phyloP scores from a whole-genome alignment of 2,797 vertebrate genomes.

The Myotis vivesi region DNA sequence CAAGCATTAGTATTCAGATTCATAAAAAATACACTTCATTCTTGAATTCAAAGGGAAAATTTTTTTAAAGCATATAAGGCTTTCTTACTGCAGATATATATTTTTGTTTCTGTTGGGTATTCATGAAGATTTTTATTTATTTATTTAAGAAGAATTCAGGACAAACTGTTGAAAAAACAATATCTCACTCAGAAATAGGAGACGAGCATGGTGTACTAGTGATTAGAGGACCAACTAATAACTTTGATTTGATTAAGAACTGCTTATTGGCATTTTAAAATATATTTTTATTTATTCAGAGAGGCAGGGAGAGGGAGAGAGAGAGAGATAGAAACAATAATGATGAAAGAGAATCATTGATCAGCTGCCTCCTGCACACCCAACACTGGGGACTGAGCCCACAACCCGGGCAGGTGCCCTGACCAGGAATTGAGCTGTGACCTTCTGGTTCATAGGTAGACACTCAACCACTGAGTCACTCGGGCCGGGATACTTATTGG shows the following conservation, averaged over 20 bases:
- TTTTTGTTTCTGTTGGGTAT: neutral
- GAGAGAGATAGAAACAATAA: too few species aligned
- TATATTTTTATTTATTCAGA: too few species aligned
- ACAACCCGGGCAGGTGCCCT: too few species aligned
- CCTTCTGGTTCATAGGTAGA: too few species aligned
- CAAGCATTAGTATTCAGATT: neutral
- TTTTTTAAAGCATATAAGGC: neutral
- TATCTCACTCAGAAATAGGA: neutral
- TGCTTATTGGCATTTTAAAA: constrained; percentile 1
- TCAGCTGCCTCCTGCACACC: too few species aligned
- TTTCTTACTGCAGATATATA: neutral
- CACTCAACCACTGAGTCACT: too few species aligned
- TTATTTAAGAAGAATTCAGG: constrained; percentile 31
- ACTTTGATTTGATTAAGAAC: constrained; percentile 24
- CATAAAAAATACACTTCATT: neutral
- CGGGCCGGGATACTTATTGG: neutral
- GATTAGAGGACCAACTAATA: neutral
- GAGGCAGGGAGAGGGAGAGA: too few species aligned
- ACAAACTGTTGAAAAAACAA: neutral
- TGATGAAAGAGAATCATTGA: too few species aligned
- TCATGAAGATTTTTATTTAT: constrained; percentile 3
- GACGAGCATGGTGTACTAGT: neutral
- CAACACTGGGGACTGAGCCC: too few species aligned
- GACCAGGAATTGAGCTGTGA: too few species aligned
- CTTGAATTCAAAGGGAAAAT: neutral